Evolutionary conservation across 2,888 invertebrate genomes (phyloP).

Genomic region (Sipunculus nudus): DNA sequence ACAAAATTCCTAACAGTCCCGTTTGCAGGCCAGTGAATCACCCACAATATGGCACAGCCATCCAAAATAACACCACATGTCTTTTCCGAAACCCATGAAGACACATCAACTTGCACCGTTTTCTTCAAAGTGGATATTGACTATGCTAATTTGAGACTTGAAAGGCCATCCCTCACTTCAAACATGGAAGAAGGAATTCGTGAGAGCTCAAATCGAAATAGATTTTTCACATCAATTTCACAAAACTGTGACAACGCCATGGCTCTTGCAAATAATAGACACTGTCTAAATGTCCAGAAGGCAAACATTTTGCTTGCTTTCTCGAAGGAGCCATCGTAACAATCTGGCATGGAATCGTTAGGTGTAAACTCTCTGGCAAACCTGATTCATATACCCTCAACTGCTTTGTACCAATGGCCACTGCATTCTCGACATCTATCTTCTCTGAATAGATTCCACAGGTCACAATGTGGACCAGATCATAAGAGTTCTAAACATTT

Average conservation of each 20-base stretch:
- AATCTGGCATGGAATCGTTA: neutral
- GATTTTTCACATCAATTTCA: slow-evolving; percentile 10
- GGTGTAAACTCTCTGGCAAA: slow-evolving; percentile 10
- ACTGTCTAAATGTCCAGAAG: slow-evolving; percentile 15
- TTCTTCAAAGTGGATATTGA: slow-evolving; percentile 16
- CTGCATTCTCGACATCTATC: slow-evolving; percentile 17
- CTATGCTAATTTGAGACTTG: slow-evolving; percentile 13
- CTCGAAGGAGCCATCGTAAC: slow-evolving; percentile 18
- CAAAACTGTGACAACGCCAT: slow-evolving; percentile 9
- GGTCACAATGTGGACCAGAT: slow-evolving; percentile 14
- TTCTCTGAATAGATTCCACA: slow-evolving; percentile 3
- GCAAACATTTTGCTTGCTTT: slow-evolving; percentile 4
- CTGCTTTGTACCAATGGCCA: slow-evolving; percentile 4
- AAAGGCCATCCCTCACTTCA: slow-evolving; percentile 18
- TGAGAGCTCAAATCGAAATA: slow-evolving; percentile 14
- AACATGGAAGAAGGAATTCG: slow-evolving; percentile 22
- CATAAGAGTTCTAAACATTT: slow-evolving; percentile 14
- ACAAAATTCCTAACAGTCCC: too few species aligned
- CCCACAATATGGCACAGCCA: slow-evolving; percentile 21
- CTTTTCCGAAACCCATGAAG: neutral
- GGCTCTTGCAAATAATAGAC: slow-evolving; percentile 19
- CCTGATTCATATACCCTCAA: slow-evolving; percentile 2
- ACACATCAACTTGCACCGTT: slow-evolving; percentile 23
- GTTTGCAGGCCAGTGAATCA: slow-evolving; percentile 18
- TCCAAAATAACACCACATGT: slow-evolving; percentile 9